These are phyloP conservation scores for Protosalanx chinensis DNA, from an alignment of 2,797 vertebrate species.

Conservation along the genomic window DNA sequence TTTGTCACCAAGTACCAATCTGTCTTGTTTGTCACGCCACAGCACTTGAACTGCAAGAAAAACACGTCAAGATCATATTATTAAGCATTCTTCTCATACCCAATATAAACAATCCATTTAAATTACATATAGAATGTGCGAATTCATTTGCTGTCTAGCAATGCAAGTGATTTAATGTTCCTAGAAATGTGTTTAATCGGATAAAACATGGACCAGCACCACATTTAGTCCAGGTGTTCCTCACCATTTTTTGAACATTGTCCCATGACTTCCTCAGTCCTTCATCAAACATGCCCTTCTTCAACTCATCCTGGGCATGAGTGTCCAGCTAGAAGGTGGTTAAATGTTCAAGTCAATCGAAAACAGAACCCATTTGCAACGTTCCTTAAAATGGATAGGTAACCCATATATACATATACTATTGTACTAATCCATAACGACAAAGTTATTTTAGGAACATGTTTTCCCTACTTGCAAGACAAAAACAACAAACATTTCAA, in stretches of 20 bases:
- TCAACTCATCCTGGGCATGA: conserved; percentile 68
- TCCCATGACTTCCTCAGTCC: conserved; percentile 69
- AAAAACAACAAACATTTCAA: too few species aligned
- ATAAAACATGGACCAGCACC: neutral
- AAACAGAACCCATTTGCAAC: too few species aligned
- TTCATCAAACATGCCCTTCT: conserved; percentile 65
- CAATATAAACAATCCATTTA: neutral
- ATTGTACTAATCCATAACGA: too few species aligned
- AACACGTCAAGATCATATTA: neutral
- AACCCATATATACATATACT: too few species aligned
- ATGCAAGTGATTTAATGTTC: conserved; percentile 9
- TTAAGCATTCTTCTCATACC: neutral
- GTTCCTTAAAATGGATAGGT: too few species aligned
- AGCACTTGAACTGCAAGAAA: conserved; percentile 75
- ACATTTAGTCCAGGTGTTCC: conserved; percentile 2
- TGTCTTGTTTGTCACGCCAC: conserved; percentile 69
- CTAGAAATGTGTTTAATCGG: neutral
- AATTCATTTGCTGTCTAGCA: neutral
- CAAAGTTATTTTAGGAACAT: too few species aligned
- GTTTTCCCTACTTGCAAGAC: too few species aligned
- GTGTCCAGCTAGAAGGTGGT: conserved; percentile 60
- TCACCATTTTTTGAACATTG: conserved; percentile 75
- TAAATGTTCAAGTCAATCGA: neutral
- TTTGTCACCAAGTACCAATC: conserved; percentile 71
- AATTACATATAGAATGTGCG: neutral